Evolutionary conservation across 2,888 invertebrate species (phyloP), one percentile per base, ranked within the genome.

Genomic region (Acheta domesticus): DNA sequence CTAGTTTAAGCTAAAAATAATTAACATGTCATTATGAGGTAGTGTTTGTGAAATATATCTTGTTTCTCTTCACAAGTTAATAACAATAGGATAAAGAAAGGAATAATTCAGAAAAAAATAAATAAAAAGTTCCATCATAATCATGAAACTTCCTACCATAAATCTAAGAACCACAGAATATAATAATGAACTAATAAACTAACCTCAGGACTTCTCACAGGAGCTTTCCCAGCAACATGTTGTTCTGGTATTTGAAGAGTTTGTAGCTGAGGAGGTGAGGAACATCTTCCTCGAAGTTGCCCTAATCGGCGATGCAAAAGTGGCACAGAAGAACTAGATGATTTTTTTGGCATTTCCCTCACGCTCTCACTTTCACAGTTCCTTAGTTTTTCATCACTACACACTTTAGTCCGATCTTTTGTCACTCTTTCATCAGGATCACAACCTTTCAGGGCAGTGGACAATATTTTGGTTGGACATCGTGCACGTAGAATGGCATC

Each of bases 401-500:
- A 62, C 62, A 62, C 62, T 62, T 62, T 62, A 62, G 62, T 62
- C 62, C 62, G 62, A 62, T 62, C 62, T 62, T 62, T 62, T 62
- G 62, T 62, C 62, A 62, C 62, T n/a, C 62, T 62, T 62, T 62
- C 62, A 62, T 62, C 62, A 62, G 62, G 62, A 62, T 62, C 62
- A 62, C 62, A 62, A 62, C 62, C 62, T 62, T 62, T 62, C 16
- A 62, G 62, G 62, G 14, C 62, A 19, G 62, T 14, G n/a, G 62
- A 62, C 14, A 62, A n/a, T 62, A 19, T 62, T 62, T n/a, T 62
- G 62, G 62, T n/a, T 19, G 62, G 62, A 62, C 62, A 85, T 85
- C 77, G 86, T 86, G 89, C 88, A 49, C 90, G 86, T 84, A 90
- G 86, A 82, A 91, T 90, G 79, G 91, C 90, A 82, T 90, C 89